Evolutionary conservation across 2,888 invertebrate species (phyloP).

Genomic region (Pollenia angustigena): DNA sequence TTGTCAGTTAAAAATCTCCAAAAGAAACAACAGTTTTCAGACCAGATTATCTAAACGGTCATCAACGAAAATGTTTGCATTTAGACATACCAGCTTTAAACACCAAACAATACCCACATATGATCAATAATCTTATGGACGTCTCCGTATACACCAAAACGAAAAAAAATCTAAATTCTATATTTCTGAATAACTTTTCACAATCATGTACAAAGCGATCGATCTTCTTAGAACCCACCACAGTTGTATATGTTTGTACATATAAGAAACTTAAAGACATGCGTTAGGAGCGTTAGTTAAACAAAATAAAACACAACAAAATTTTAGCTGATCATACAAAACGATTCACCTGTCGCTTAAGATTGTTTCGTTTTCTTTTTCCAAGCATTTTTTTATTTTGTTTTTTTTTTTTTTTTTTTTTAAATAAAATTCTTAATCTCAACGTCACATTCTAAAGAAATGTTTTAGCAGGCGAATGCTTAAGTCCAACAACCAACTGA

Average conservation of each 20-base stretch:
- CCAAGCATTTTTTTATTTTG: slow-evolving; percentile 1
- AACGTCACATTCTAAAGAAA: slow-evolving; percentile 66
- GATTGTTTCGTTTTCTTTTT: slow-evolving; percentile 49
- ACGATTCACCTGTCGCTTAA: slow-evolving; percentile 73
- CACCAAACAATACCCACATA: slow-evolving; percentile 61
- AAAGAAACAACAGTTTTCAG: slow-evolving; percentile 57
- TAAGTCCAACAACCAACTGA: slow-evolving; percentile 60
- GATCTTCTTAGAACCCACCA: slow-evolving; percentile 71
- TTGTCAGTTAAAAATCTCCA: slow-evolving; percentile 10
- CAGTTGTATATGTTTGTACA: background rate
- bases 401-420: background rate
- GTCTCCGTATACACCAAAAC: slow-evolving; percentile 10
- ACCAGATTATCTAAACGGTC: slow-evolving; percentile 70
- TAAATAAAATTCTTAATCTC: slow-evolving; percentile 45
- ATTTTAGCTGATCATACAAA: slow-evolving; percentile 66
- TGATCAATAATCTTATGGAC: slow-evolving; percentile 66
- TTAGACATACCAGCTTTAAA: slow-evolving; percentile 13
- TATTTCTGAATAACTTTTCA: slow-evolving; percentile 71
- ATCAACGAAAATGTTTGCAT: slow-evolving; percentile 41
- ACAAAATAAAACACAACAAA: slow-evolving; percentile 34
- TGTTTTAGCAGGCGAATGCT: slow-evolving; percentile 21
- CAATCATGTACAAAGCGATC: slow-evolving; percentile 70
- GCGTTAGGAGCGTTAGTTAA: slow-evolving; percentile 72
- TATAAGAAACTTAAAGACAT: slow-evolving; percentile 30
- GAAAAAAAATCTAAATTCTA: background rate